These are phyloP conservation scores for Channa argus DNA, from an alignment of 2,113 vertebrate genomes.

Conservation along the genomic window DNA sequence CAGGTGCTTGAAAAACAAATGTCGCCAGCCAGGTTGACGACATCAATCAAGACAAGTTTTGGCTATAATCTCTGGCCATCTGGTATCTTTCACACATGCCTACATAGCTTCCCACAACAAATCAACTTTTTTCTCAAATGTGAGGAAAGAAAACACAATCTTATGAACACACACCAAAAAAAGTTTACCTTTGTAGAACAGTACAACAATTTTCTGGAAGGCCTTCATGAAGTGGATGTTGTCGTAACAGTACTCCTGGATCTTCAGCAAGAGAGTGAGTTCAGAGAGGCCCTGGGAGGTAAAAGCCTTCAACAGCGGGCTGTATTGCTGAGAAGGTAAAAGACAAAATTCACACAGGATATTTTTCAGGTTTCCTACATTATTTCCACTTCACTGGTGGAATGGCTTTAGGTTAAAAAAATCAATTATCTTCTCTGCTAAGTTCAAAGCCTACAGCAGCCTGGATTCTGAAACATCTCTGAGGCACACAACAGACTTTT, in stretches of 20 bases:
- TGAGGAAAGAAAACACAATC: neutral
- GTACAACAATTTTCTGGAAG: constrained; percentile 98
- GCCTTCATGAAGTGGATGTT: constrained; percentile 99
- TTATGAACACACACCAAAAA: neutral
- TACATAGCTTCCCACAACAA: constrained; percentile 2
- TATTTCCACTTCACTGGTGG: neutral
- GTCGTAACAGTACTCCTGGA: constrained; percentile 98
- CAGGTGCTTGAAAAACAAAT: constrained; percentile 58
- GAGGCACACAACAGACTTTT: neutral
- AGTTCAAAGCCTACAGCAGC: constrained; percentile 22
- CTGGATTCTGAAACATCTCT: neutral
- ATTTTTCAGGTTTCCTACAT: constrained; percentile 5
- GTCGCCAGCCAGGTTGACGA: constrained; percentile 46
- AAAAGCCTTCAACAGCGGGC: constrained; percentile 96
- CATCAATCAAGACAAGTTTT: constrained; percentile 60
- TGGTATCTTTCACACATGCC: constrained; percentile 30
- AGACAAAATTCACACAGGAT: neutral
- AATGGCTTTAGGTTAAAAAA: constrained; percentile 9
- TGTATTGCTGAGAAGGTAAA: constrained; percentile 90
- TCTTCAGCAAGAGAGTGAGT: constrained; percentile 94
- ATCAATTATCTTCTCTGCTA: constrained; percentile 8
- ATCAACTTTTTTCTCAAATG: constrained; percentile 6
- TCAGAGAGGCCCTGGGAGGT: constrained; percentile 97
- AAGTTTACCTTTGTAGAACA: constrained; percentile 94
- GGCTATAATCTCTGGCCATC: constrained; percentile 63